These are phyloP conservation scores for Octodon degus DNA, from an alignment of 2,113 vertebrate species.

Conservation along the genomic window DNA sequence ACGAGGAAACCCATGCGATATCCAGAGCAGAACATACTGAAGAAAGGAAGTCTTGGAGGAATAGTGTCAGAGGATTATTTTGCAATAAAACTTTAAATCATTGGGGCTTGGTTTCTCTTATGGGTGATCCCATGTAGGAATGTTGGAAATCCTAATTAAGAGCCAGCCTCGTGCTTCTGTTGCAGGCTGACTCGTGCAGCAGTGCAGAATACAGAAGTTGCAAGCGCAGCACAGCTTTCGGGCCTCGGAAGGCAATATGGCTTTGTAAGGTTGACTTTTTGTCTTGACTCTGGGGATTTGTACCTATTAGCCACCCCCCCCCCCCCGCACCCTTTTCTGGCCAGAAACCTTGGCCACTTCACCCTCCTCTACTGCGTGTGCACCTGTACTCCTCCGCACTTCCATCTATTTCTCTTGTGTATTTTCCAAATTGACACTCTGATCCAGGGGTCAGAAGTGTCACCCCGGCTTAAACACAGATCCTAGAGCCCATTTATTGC, in stretches of 20 bases:
- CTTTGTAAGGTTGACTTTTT: not conserved
- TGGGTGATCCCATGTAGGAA: not conserved
- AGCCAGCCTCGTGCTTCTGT: not conserved
- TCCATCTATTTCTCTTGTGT: not conserved
- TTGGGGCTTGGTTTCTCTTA: constrained; percentile 24
- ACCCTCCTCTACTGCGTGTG: not conserved
- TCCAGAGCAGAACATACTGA: not conserved
- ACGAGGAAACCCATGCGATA: not conserved
- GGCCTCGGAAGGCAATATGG: not conserved
- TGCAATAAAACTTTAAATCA: constrained; percentile 26
- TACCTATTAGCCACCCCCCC: constrained; percentile 7
- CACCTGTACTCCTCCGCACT: not conserved
- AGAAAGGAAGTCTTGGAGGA: constrained; percentile 7
- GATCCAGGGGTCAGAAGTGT: not conserved
- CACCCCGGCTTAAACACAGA: not conserved
- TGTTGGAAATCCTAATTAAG: not conserved
- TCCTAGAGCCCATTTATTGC: not conserved
- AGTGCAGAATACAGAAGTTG: not conserved
- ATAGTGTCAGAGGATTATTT: not conserved
- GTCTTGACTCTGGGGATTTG: not conserved
- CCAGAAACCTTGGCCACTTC: constrained; percentile 24
- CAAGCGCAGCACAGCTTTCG: not conserved
- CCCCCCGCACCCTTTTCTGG: constrained; percentile 29
- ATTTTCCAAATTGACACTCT: constrained; percentile 5
- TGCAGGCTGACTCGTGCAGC: not conserved